These are phyloP conservation scores for Oxystoma pomonae DNA, from an alignment of 2,888 invertebrate genomes.

Conservation along the genomic window DNA sequence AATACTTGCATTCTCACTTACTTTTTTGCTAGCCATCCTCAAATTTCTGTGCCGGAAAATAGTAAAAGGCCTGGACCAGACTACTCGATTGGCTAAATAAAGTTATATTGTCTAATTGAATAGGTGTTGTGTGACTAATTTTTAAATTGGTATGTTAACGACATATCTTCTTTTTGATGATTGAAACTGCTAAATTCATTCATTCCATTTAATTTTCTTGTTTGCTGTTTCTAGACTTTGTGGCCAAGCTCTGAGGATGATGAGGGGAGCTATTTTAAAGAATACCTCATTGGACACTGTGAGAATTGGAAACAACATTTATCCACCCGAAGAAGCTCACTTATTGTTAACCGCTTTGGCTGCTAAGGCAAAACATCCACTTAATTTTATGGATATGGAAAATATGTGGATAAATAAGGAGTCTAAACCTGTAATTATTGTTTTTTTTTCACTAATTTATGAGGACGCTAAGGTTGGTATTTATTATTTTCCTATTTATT, in stretches of 20 bases:
- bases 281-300: slow-evolving; percentile 47
- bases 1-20: too few species aligned
- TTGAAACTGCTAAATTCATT: not conserved
- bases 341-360: slow-evolving; percentile 44
- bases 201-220: too few species aligned
- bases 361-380: slow-evolving; percentile 34
- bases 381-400: slow-evolving; percentile 50
- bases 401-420: slow-evolving; percentile 49
- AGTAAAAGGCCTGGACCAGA: too few species aligned
- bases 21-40: too few species aligned
- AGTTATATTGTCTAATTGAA: too few species aligned
- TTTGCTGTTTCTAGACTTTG: too few species aligned
- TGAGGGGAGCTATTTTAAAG: slow-evolving; percentile 47
- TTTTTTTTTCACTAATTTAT: not conserved
- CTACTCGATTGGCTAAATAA: too few species aligned
- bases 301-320: slow-evolving; percentile 51
- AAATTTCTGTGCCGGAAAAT: too few species aligned
- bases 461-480: too few species aligned
- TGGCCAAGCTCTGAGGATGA: slow-evolving; percentile 35
- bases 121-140: too few species aligned
- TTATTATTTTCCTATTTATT: too few species aligned
- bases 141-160: too few species aligned
- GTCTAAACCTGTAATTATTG: slow-evolving; percentile 43
- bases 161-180: not conserved
- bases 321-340: slow-evolving; percentile 48